Percentiles rank a stretch among this genome's conserved stretches.
Conservation (phyloP, 2,888 invertebrate genomes). For the Lottia gigantea region DNA sequence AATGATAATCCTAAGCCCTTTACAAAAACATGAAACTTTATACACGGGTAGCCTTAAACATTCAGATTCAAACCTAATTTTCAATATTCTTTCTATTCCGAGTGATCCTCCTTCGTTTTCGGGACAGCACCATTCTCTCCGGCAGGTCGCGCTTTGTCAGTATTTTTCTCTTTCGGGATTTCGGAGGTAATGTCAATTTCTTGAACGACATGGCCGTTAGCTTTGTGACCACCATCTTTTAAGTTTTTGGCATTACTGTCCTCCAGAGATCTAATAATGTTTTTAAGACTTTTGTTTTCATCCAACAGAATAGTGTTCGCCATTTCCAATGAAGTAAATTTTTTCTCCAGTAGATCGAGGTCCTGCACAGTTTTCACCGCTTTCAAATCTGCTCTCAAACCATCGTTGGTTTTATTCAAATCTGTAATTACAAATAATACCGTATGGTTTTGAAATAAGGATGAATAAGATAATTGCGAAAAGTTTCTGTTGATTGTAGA, state of each 20-base stretch:
- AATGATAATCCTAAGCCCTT: too few relatives aligned
- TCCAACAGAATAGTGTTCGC: constrained; percentile 39
- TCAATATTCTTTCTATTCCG: too few relatives aligned
- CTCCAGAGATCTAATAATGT: background rate
- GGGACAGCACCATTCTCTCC: too few relatives aligned
- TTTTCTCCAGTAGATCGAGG: constrained; percentile 32
- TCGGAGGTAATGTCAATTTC: too few relatives aligned
- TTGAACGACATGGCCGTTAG: too few relatives aligned
- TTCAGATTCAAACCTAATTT: too few relatives aligned
- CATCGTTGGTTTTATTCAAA: constrained; percentile 32
- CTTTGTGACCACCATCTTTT: too few relatives aligned
- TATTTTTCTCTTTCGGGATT: too few relatives aligned
- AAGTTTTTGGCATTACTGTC: background rate
- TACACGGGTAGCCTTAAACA: too few relatives aligned
- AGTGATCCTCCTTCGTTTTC: too few relatives aligned
- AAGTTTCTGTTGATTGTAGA: background rate
- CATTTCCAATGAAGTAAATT: constrained; percentile 38
- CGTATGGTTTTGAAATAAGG: constrained; percentile 5
- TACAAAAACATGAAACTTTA: too few relatives aligned
- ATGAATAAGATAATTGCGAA: background rate
- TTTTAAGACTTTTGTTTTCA: constrained; percentile 43
- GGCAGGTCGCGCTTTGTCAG: too few relatives aligned
- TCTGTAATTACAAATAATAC: constrained; percentile 24
- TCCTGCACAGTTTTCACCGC: constrained; percentile 29
- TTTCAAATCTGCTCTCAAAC: constrained; percentile 32